A percentile compares a stretch with the other conserved stretches of the same genome.
phyloP scores from a whole-genome alignment of 2,113 vertebrate species.

The Equus przewalskii region DNA sequence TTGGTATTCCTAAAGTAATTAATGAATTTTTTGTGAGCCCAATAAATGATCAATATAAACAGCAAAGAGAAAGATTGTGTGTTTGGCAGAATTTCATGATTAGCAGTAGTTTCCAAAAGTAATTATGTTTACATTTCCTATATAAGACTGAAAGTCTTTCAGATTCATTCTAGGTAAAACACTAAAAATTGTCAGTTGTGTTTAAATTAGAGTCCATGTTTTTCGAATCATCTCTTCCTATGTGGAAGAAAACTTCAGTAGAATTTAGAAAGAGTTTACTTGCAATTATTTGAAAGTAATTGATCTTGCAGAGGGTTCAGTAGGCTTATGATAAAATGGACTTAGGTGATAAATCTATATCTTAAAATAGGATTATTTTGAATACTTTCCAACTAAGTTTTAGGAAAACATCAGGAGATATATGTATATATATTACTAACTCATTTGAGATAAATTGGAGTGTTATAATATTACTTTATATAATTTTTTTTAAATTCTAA shows the following conservation, averaged over 20 bases:
- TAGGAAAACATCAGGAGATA: neutral
- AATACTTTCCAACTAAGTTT: neutral
- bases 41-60: neutral
- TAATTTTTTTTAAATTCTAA: neutral
- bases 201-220: neutral
- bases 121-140: neutral
- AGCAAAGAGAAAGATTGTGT: neutral
- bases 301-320: neutral
- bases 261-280: neutral
- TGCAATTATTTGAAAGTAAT: neutral
- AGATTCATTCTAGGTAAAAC: slow-evolving; percentile 12
- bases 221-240: neutral
- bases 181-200: neutral
- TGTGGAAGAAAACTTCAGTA: neutral
- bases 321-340: neutral
- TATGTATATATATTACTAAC: neutral
- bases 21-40: neutral
- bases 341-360: neutral
- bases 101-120: neutral
- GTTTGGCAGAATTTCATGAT: neutral
- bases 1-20: slow-evolving; percentile 32
- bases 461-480: neutral
- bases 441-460: neutral
- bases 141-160: neutral
- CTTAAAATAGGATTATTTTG: neutral